Evolutionary conservation across 2,797 vertebrate species (phyloP).

Genomic region (Selene dorsalis): DNA sequence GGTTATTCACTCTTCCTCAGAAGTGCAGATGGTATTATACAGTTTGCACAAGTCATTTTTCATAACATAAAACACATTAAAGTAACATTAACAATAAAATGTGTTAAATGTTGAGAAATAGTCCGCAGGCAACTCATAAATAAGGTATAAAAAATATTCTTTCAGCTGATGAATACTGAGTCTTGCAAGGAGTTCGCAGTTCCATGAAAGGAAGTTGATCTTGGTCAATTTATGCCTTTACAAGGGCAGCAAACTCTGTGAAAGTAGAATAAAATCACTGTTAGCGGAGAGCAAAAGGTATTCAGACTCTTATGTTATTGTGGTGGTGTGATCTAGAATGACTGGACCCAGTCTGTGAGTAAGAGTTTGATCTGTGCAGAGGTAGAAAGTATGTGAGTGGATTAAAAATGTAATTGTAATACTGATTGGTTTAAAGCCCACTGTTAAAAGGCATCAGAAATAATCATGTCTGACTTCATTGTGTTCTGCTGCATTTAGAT

Average conservation of each 20-base stretch:
- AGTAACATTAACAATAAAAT: constrained; percentile 76
- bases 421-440: neutral
- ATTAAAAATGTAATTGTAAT: neutral
- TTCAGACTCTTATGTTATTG: constrained; percentile 14
- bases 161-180: constrained; percentile 83
- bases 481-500: constrained; percentile 4
- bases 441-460: neutral
- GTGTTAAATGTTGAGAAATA: constrained; percentile 82
- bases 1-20: constrained; percentile 87
- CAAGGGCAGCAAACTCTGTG: constrained; percentile 85
- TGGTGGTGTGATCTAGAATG: neutral
- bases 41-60: constrained; percentile 82
- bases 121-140: constrained; percentile 85
- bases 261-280: constrained; percentile 72
- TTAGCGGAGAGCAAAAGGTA: constrained; percentile 63
- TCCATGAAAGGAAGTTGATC: constrained; percentile 83
- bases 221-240: constrained; percentile 87
- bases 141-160: constrained; percentile 89
- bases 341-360: constrained; percentile 20
- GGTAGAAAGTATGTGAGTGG: constrained; percentile 1
- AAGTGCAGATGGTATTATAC: constrained; percentile 83
- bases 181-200: constrained; percentile 80
- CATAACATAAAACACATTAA: constrained; percentile 80
- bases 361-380: constrained; percentile 10
- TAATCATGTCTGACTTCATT: neutral